phyloP scores from a whole-genome alignment of 2,113 vertebrate genomes.

The Neolamprologus sp. region DNA sequence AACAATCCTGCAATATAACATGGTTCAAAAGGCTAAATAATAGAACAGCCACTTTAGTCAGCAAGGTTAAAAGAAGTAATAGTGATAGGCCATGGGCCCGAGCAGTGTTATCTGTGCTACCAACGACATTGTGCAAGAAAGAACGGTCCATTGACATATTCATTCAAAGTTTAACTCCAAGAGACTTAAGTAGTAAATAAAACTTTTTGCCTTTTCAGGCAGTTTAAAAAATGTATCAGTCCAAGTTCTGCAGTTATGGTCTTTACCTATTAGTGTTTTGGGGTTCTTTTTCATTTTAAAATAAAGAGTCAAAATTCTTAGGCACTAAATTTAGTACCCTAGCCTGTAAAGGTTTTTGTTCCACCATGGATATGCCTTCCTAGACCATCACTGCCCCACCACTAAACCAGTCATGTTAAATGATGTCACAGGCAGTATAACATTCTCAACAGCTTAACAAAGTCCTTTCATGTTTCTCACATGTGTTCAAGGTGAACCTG shows the following conservation, averaged over 20 bases:
- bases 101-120: neutral
- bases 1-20: neutral
- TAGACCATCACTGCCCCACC: neutral
- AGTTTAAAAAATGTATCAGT: rapidly evolving
- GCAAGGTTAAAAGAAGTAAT: neutral
- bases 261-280: neutral
- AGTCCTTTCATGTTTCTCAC: neutral
- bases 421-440: neutral
- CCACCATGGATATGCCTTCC: neutral
- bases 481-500: neutral
- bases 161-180: neutral
- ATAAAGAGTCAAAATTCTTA: neutral
- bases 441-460: neutral
- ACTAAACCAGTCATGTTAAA: neutral
- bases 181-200: neutral
- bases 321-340: neutral
- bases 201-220: neutral
- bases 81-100: neutral
- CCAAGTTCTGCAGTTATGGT: neutral
- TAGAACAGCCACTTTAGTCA: neutral
- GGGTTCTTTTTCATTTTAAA: neutral
- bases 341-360: neutral
- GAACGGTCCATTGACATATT: neutral
- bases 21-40: neutral
- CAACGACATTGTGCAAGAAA: neutral